phyloP scores from a whole-genome alignment of 2,888 invertebrate species.

The Sipha maydis region DNA sequence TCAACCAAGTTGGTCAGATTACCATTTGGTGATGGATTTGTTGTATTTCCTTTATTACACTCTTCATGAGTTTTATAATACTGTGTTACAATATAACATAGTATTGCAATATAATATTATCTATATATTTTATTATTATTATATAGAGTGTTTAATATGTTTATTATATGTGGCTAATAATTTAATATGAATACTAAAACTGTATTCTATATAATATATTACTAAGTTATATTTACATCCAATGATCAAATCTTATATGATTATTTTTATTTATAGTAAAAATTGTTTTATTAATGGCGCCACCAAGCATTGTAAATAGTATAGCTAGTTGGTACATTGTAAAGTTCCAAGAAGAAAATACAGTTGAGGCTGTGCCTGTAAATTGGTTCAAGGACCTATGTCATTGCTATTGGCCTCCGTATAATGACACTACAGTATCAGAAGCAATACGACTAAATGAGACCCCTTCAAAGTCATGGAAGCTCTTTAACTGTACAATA shows the following conservation, averaged over 20 bases:
- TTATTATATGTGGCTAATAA: background rate
- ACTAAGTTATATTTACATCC: too few species aligned
- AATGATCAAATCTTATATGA: too few species aligned
- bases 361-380: background rate
- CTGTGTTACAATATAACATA: background rate
- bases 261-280: too few species aligned
- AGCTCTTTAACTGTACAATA: background rate
- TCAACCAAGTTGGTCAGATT: background rate
- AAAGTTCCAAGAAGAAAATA: background rate
- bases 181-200: too few species aligned
- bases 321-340: background rate
- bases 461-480: background rate
- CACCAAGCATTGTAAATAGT: background rate
- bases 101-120: background rate
- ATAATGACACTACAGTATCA: background rate
- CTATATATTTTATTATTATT: background rate
- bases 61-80: background rate
- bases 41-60: background rate
- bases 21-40: background rate
- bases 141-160: background rate
- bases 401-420: constrained; percentile 11
- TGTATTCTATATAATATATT: too few species aligned
- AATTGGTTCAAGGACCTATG: background rate
- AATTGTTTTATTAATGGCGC: too few species aligned
- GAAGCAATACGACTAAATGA: background rate